Evolutionary conservation across 2,888 invertebrate species (phyloP), one percentile per base, ranked within the genome.

Genomic region (Phalera bucephala): DNA sequence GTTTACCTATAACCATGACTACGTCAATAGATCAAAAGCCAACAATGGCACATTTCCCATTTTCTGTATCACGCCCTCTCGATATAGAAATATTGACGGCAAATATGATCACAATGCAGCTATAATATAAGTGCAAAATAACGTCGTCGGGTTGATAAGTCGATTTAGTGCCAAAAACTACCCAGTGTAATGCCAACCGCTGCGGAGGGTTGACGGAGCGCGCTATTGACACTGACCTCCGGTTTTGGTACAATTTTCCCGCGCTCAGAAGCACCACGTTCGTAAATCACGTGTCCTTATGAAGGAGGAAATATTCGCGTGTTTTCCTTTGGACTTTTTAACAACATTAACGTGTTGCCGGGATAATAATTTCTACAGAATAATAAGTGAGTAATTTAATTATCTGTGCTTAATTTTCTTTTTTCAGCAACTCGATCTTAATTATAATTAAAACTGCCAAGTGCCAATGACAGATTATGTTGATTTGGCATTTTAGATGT

Each of bases 351-450:
- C 67, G 64, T 76, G 75, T 68, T 74, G 58, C 54, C 66, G 72
- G 66, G 83, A 86, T 65, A 81, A 78, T 73, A 84, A 84, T 76
- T 85, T 85, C 68, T 85, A 80, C 72, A 79, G 69, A 66, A 83
- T 85, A 83, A 59, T 69, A 64, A 71, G 81, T 82, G 47, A 73
- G 77, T 70, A 36, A 17, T 17, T 17, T 17, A 17, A 17, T 3
- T 17, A 17, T 3, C 17, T 17, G 17, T 17, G 5, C 5, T 17
- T n/a, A n/a, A n/a, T n/a, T n/a, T n/a, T n/a, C n/a, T n/a, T n/a
- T n/a, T n/a, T n/a, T n/a, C n/a, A n/a, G n/a, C n/a, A n/a, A n/a
- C n/a, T n/a, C n/a, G n/a, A n/a, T n/a, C n/a, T n/a, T n/a, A n/a
- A n/a, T n/a, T n/a, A n/a, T n/a, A n/a, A n/a, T n/a, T n/a, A n/a